Conservation (phyloP, 1,140 invertebrate species). For the Pseudomyrmex dendroicus region DNA sequence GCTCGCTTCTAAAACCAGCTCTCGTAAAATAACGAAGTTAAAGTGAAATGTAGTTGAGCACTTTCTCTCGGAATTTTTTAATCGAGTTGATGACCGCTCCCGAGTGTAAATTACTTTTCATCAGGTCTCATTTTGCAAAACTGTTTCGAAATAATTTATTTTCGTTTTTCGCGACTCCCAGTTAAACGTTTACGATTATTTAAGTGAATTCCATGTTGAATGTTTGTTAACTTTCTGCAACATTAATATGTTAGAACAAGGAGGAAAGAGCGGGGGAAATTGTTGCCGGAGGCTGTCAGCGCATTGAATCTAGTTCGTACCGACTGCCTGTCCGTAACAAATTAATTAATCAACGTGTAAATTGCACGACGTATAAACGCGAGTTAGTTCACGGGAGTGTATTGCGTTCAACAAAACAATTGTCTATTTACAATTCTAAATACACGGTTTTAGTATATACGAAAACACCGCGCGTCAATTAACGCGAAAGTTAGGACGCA, state of each 20-base stretch:
- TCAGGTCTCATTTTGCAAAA: background rate
- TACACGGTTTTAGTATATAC: background rate
- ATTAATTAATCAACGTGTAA: conserved; percentile 28
- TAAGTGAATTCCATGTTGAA: background rate
- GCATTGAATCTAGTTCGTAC: conserved; percentile 21
- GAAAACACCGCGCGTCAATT: background rate
- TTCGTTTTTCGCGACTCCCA: background rate
- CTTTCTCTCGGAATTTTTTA: background rate
- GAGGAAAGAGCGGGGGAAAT: background rate
- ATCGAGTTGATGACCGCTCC: too few relatives aligned
- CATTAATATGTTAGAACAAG: conserved; percentile 19
- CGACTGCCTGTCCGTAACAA: conserved; percentile 13
- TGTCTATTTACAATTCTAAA: background rate
- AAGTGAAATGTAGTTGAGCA: background rate
- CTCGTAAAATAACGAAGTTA: background rate
- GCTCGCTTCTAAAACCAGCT: background rate
- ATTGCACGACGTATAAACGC: conserved; percentile 16
- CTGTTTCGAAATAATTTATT: background rate
- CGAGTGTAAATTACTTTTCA: background rate
- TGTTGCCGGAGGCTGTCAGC: conserved; percentile 8
- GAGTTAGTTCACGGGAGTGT: background rate
- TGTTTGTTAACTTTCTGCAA: conserved; percentile 21
- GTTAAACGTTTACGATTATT: conserved; percentile 3
- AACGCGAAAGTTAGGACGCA: background rate
- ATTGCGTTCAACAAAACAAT: background rate